These are phyloP conservation scores for Labrus mixtus DNA, from an alignment of 2,113 vertebrate species.

Conservation along the genomic window DNA sequence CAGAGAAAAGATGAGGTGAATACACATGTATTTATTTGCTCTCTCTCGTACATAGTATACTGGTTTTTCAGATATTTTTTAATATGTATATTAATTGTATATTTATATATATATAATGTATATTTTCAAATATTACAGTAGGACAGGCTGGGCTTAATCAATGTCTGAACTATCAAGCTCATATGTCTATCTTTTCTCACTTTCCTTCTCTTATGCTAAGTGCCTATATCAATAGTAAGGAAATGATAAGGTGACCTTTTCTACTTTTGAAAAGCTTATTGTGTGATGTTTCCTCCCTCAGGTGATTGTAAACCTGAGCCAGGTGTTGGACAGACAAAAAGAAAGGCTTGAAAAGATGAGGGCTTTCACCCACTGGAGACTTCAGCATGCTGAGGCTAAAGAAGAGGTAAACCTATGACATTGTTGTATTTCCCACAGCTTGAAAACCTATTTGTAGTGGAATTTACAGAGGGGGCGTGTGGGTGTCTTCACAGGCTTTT, in stretches of 20 bases:
- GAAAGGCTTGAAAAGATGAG: constrained; percentile 90
- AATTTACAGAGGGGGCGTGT: background rate
- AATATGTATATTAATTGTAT: too few species aligned
- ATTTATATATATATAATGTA: too few species aligned
- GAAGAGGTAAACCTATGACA: constrained; percentile 85
- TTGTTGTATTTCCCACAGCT: background rate
- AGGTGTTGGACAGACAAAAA: constrained; percentile 90
- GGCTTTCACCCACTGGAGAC: constrained; percentile 90
- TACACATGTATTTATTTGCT: constrained; percentile 9
- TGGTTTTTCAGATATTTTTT: background rate
- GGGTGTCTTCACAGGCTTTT: background rate
- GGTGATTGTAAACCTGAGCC: constrained; percentile 91
- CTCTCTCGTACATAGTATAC: background rate
- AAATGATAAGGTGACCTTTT: background rate
- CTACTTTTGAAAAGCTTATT: background rate
- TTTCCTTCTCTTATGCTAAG: background rate
- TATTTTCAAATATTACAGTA: background rate
- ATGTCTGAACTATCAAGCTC: background rate
- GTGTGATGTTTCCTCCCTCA: constrained; percentile 65
- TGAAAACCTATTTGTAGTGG: background rate
- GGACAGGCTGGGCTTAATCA: background rate
- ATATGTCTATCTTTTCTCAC: background rate
- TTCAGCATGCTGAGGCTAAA: constrained; percentile 85
- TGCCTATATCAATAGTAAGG: background rate
- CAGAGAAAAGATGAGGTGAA: constrained; percentile 94